A percentile compares a stretch with the other conserved stretches of the same genome.
Evolutionary conservation across 2,888 invertebrate species (phyloP).

Genomic region (Cetonia aurata): DNA sequence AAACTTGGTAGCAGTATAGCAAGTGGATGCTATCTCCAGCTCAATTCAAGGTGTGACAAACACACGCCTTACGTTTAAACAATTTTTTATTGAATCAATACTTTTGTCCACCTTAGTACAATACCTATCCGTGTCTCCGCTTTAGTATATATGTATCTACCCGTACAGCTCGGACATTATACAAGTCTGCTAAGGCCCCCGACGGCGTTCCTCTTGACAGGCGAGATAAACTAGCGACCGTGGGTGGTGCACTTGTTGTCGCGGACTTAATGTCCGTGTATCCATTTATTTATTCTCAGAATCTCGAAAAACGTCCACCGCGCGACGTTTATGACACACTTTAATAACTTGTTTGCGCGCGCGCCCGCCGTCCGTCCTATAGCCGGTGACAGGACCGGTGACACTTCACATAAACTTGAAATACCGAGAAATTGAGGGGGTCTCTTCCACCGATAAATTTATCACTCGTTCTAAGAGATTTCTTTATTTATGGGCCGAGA

Average conservation of each 20-base stretch:
- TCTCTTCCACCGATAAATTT: neutral
- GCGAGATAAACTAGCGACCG: constrained; percentile 65
- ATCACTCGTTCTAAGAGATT: too few relatives aligned
- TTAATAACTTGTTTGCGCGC: constrained; percentile 44
- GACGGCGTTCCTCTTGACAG: constrained; percentile 61
- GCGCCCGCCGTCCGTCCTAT: constrained; percentile 2
- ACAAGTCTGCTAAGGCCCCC: constrained; percentile 55
- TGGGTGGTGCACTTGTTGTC: constrained; percentile 66
- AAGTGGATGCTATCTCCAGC: too few relatives aligned
- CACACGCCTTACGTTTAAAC: too few relatives aligned
- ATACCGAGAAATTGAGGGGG: constrained; percentile 14
- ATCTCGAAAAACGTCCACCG: constrained; percentile 47
- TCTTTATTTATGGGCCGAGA: neutral
- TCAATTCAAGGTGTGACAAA: too few relatives aligned
- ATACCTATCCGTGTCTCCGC: too few relatives aligned
- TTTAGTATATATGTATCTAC: too few relatives aligned
- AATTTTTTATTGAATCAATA: too few relatives aligned
- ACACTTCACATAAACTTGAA: neutral
- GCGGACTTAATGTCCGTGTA: constrained; percentile 64
- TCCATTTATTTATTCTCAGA: constrained; percentile 60
- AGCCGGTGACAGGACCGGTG: constrained; percentile 11
- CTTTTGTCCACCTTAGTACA: too few relatives aligned
- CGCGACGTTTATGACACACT: constrained; percentile 50
- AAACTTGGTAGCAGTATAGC: too few relatives aligned
- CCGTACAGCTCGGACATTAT: constrained; percentile 52